phyloP scores from a whole-genome alignment of 2,113 vertebrate species.

The Xenopus borealis region DNA sequence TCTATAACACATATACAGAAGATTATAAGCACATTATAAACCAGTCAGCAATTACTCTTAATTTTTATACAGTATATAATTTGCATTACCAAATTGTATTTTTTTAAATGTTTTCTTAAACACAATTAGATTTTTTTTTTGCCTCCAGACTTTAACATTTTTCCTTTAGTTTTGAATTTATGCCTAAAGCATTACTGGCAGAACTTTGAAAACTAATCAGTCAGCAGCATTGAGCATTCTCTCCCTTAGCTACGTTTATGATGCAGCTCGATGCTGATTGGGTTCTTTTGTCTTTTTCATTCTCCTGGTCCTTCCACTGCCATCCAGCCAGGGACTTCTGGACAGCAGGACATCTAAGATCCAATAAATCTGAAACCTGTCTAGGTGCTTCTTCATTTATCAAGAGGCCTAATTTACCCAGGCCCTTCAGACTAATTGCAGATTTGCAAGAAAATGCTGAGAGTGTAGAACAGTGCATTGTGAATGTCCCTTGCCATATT shows the following conservation, averaged over 20 bases:
- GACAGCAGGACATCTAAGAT: constrained; percentile 72
- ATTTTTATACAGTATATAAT: too few species aligned
- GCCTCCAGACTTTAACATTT: not conserved
- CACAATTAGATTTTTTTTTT: too few species aligned
- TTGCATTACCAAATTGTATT: too few species aligned
- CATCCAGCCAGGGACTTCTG: constrained; percentile 61
- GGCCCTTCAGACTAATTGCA: constrained; percentile 99
- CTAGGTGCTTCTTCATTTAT: constrained; percentile 94
- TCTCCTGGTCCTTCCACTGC: constrained; percentile 50
- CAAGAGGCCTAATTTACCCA: constrained; percentile 98
- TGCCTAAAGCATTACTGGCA: constrained; percentile 50
- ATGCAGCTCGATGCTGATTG: constrained; percentile 42
- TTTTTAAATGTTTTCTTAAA: too few species aligned
- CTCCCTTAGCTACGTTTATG: constrained; percentile 35
- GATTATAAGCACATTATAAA: too few species aligned
- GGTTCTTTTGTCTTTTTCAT: constrained; percentile 50
- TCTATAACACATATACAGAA: too few species aligned
- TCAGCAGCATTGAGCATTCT: constrained; percentile 39
- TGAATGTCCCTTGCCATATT: constrained; percentile 92
- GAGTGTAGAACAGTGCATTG: constrained; percentile 86
- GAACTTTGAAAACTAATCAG: constrained; percentile 51
- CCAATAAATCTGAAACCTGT: constrained; percentile 86
- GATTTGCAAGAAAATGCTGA: constrained; percentile 98
- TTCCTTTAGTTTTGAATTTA: constrained; percentile 31
- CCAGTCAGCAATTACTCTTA: too few species aligned